Evolutionary conservation across 2,888 invertebrate species (phyloP), one percentile per base, ranked within the genome.

Genomic region (Agriopis leucophaearia): DNA sequence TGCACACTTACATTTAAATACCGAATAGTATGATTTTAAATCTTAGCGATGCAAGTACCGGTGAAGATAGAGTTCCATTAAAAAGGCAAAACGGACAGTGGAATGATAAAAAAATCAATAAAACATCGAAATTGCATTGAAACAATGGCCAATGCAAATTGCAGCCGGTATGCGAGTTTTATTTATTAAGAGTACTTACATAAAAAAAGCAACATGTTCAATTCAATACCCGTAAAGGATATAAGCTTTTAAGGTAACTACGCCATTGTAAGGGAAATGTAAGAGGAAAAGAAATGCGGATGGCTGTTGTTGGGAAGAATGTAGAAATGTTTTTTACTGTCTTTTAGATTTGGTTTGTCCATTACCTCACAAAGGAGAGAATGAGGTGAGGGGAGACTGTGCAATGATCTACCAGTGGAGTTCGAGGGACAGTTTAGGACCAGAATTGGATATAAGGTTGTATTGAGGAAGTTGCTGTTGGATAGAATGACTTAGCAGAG

Each of bases 71-170:
- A 13, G n/a, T 44, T 38, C 13, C 36, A 50, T 50, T 59, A 16
- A 48, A 40, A 70, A 35, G 35, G 36, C 38, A 36, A 56, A 42
- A 67, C 40, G 47, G 40, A 55, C 73, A 71, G 60, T 56, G 75
- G 79, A 79, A 81, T 84, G 81, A 76, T 74, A 77, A 78, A 79
- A 81, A 80, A 81, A 81, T 74, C 81, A 80, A 84, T 82, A 81
- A 80, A 80, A 84, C 83, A 83, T 83, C 81, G 84, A 86, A 91
- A 89, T 90, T 89, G 87, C 87, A 80, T 87, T 87, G 82, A 86
- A 91, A 92, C 92, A 92, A 93, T 92, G 91, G 91, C 27, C 80
- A 81, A 91, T 89, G 92, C 90, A 91, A 91, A 91, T 92, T 88
- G 85, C 81, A 83, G 78, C 81, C 77, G 82, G 81, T 77, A 81